Evolutionary conservation across 1,140 invertebrate species (phyloP).

Genomic region (Tetragonula clypearis): DNA sequence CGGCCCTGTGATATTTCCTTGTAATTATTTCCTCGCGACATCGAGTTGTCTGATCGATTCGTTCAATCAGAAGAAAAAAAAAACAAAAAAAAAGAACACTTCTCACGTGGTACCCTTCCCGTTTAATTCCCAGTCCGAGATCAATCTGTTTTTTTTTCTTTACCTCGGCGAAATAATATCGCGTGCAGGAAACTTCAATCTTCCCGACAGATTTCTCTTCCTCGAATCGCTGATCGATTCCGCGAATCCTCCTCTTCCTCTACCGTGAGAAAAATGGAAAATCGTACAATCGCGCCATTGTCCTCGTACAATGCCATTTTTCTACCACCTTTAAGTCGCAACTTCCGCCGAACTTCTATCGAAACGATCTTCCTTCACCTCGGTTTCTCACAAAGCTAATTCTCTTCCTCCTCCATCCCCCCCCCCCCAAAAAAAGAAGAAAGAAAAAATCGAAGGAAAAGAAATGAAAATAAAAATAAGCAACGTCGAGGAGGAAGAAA

Average conservation of each 20-base stretch:
- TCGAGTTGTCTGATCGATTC: too few species aligned
- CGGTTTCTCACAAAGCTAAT: background rate
- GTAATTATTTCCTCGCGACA: too few species aligned
- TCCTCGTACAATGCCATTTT: background rate
- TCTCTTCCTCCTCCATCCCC: background rate
- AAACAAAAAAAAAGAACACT: too few species aligned
- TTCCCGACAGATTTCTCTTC: slow-evolving; percentile 33
- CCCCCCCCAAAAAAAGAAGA: background rate
- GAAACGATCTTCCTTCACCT: background rate
- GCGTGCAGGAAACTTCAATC: background rate
- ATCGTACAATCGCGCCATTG: background rate
- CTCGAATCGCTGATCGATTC: slow-evolving; percentile 26
- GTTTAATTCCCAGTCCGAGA: too few species aligned
- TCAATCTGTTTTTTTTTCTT: too few species aligned
- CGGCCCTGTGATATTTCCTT: too few species aligned
- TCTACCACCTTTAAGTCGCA: background rate
- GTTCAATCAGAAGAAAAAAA: too few species aligned
- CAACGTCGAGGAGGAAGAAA: too few species aligned
- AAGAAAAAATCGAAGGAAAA: background rate
- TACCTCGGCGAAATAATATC: background rate
- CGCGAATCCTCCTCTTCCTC: background rate
- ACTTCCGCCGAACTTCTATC: slow-evolving; percentile 10
- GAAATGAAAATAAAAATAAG: background rate
- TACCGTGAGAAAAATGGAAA: slow-evolving; percentile 31
- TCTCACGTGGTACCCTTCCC: too few species aligned